phyloP scores from a whole-genome alignment of 35 echinoderm and acorn worm genomes.

The Stichopus chloronotus region DNA sequence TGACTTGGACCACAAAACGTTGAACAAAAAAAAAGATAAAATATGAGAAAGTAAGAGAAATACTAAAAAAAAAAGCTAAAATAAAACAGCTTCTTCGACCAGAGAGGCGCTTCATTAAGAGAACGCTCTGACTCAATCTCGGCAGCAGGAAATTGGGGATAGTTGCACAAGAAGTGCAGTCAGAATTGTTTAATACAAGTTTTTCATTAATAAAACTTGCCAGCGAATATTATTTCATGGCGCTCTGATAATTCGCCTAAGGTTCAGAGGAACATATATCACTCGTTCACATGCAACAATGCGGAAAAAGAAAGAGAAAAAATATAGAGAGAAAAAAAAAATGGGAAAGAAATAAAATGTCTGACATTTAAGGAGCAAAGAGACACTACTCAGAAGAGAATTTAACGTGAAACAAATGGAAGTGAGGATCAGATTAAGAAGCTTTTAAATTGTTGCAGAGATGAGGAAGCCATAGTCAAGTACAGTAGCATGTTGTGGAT shows the following conservation, averaged over 20 bases:
- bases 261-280: conserved; percentile 26
- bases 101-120: background rate
- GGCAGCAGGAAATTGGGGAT: conserved; percentile 30
- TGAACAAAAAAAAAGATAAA: too few species aligned
- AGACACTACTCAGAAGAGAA: background rate
- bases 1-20: too few species aligned
- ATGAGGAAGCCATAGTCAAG: too few species aligned
- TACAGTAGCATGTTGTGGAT: too few species aligned
- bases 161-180: conserved; percentile 30
- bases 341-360: background rate
- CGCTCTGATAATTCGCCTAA: conserved; percentile 39
- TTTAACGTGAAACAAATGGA: background rate
- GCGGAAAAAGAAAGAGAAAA: background rate
- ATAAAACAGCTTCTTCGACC: background rate
- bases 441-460: too few species aligned
- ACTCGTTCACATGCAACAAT: background rate
- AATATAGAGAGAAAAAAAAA: background rate
- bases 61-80: too few species aligned
- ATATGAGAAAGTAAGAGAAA: too few species aligned
- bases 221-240: conserved; percentile 50
- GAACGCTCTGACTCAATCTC: conserved; percentile 32
- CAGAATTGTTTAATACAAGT: conserved; percentile 42
- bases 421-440: too few species aligned
- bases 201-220: conserved; percentile 58
- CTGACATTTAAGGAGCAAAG: background rate